phyloP scores from a whole-genome alignment of 2,797 vertebrate genomes.

The Arctocebus calabarensis region DNA sequence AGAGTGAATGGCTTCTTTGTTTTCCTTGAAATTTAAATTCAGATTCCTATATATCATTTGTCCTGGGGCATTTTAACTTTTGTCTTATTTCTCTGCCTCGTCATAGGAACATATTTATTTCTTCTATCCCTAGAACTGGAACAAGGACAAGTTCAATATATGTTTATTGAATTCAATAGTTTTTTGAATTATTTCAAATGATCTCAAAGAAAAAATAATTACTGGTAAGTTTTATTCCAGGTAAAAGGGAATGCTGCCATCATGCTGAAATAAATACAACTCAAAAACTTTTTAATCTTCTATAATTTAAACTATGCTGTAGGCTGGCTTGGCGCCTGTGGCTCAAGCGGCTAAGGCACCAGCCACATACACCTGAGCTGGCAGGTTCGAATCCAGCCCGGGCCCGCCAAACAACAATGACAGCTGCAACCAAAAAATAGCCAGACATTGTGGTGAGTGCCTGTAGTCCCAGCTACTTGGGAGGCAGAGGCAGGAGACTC shows the following conservation, averaged over 20 bases:
- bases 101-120: background rate
- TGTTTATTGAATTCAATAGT: background rate
- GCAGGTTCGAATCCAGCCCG: too few relatives aligned
- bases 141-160: background rate
- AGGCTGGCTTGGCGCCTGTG: too few relatives aligned
- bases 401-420: too few relatives aligned
- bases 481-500: too few relatives aligned
- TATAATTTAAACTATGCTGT: constrained; percentile 56
- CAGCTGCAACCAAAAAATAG: too few relatives aligned
- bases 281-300: background rate
- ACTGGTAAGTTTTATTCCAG: background rate
- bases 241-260: background rate
- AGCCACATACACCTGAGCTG: too few relatives aligned
- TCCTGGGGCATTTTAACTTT: background rate
- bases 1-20: background rate
- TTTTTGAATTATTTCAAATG: constrained; percentile 19
- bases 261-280: background rate
- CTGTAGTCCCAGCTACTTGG: too few relatives aligned
- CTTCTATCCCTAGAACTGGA: background rate
- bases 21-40: background rate
- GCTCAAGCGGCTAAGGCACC: too few relatives aligned
- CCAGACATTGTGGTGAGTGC: too few relatives aligned
- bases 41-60: background rate
- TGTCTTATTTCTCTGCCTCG: constrained; percentile 27
- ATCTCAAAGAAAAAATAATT: constrained; percentile 37